Evolutionary conservation across 2,113 vertebrate species (phyloP).

Genomic region (Eupsittula cactorum): DNA sequence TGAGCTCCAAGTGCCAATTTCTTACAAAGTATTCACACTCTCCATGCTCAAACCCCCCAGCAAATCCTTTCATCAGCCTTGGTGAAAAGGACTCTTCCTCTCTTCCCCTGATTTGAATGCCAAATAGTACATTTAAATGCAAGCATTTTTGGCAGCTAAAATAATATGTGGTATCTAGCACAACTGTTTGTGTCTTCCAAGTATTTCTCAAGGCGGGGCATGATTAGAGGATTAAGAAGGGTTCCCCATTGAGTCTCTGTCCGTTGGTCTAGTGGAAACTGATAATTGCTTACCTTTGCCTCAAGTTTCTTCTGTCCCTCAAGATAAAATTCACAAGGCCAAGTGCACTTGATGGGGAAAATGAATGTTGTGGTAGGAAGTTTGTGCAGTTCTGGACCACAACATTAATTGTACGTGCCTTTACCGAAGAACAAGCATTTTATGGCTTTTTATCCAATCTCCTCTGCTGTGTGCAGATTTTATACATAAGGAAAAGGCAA

Average conservation of each 20-base stretch:
- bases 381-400: background rate
- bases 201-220: background rate
- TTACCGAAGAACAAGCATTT: background rate
- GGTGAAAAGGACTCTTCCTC: conserved; percentile 16
- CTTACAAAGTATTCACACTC: background rate
- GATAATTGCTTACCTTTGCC: background rate
- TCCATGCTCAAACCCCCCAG: background rate
- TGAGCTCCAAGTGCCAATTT: conserved; percentile 42
- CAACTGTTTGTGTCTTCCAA: conserved; percentile 28
- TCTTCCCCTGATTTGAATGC: conserved; percentile 63
- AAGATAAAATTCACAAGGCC: background rate
- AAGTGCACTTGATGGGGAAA: background rate
- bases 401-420: background rate
- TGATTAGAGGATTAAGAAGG: background rate
- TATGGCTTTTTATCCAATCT: background rate
- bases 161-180: conserved; percentile 18
- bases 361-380: background rate
- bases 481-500: background rate
- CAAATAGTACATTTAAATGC: conserved; percentile 62
- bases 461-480: background rate
- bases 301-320: background rate
- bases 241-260: background rate
- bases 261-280: background rate
- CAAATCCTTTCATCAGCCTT: conserved; percentile 39
- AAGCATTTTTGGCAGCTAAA: conserved; percentile 51